These are phyloP conservation scores for Sinodicranocentrus sp. DNA, from an alignment of 2,888 invertebrate genomes.

Conservation along the genomic window DNA sequence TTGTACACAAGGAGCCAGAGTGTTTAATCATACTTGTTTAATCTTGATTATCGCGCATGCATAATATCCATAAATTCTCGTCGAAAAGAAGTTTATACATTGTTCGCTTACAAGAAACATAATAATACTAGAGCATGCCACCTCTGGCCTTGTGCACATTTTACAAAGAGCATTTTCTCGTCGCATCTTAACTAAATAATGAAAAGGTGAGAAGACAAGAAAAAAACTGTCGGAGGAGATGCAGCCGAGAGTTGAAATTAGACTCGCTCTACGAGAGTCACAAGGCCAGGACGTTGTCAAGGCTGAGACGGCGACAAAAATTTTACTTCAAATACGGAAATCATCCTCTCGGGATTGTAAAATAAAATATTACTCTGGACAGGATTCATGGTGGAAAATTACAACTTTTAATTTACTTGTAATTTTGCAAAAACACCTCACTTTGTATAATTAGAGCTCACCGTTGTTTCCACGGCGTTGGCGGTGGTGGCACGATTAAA, in stretches of 20 bases:
- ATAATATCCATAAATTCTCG: too few relatives aligned
- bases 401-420: conserved; percentile 48
- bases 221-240: background rate
- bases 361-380: background rate
- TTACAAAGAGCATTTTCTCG: background rate
- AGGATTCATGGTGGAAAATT: conserved; percentile 20
- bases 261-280: background rate
- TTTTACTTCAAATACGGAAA: background rate
- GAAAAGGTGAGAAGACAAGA: too few relatives aligned
- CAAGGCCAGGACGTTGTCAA: conserved; percentile 1
- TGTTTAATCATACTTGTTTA: too few relatives aligned
- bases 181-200: background rate
- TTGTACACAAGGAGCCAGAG: too few relatives aligned
- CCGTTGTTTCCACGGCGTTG: too few relatives aligned
- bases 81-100: too few relatives aligned
- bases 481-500: too few relatives aligned
- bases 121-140: too few relatives aligned
- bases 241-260: background rate
- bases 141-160: background rate
- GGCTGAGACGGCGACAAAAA: background rate
- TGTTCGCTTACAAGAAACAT: too few relatives aligned
- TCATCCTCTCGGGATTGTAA: background rate
- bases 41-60: too few relatives aligned
- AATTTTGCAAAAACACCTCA: conserved; percentile 7
- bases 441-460: background rate